phyloP scores from a whole-genome alignment of 2,113 vertebrate species.

The Falcunculus frontatus region DNA sequence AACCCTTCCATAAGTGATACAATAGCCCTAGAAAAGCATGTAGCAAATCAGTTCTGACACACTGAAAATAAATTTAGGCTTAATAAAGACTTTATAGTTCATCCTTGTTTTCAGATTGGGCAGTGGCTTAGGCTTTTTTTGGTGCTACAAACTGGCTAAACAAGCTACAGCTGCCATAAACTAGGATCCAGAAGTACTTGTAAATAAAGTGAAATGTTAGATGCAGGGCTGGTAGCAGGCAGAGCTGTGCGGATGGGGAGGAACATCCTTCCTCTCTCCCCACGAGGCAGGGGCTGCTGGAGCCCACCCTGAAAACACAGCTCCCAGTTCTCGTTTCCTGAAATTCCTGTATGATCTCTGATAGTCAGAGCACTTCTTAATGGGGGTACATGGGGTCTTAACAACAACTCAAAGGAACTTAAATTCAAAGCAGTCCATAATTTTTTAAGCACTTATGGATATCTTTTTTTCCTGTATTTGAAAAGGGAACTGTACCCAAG shows the following conservation, averaged over 20 bases:
- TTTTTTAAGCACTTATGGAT: background rate
- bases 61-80: background rate
- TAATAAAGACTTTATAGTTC: background rate
- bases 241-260: background rate
- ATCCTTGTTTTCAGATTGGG: background rate
- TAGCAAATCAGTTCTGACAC: conserved; percentile 22
- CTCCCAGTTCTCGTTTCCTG: background rate
- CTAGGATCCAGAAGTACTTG: background rate
- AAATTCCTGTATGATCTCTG: background rate
- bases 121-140: background rate
- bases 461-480: background rate
- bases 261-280: background rate
- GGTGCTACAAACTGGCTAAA: background rate
- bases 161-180: background rate
- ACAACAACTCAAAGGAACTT: background rate
- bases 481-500: background rate
- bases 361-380: background rate
- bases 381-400: background rate
- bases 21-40: background rate
- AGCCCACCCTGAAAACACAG: background rate
- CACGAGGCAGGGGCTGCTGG: background rate
- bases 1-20: background rate
- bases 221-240: background rate
- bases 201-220: background rate
- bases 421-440: background rate